Evolutionary conservation across 2,888 invertebrate species (phyloP), one percentile per base, ranked within the genome.

Genomic region (Allacma fusca): DNA sequence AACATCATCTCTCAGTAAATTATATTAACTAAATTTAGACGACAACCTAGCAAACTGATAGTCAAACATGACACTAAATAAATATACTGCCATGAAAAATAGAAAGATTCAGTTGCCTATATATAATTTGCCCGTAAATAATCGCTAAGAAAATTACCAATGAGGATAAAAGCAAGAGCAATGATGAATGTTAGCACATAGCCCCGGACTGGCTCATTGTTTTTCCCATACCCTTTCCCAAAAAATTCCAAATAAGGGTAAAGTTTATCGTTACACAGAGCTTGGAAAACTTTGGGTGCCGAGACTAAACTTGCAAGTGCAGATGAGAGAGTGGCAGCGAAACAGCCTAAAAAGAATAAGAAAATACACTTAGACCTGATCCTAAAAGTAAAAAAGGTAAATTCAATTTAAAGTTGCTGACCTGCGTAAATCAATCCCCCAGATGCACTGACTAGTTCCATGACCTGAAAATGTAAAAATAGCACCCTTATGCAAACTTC

Each of bases 291-390:
- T 76, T 95, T 95, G 2, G 99, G 98, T 0, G 98, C 98, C 0
- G 97, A 96, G 0, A 99, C 97, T 74, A 99, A 89, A 81, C 96
- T 95, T 0, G 98, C 98, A 74, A 98, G 89, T 0, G 98, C 98
- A 0, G 98, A 98, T 0, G 97, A 97, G 21, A 99, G 88, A 0
- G 98, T 97, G 0, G 98, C 98, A 0, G 98, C 97, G 88, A 98
- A 97, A 85, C 98, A 97, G 0, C 98, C 83, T 77, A 44, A 19
- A 24, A 73, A 44, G 64, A 64, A 72, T 19, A 1, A 34, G 24
- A 7, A 1, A 16, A 68, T 29, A 68, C 9, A 4, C 16, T 19
- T 29, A 34, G 34, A 34, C 7, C 21, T 5, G 19, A 28, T 64
- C 16, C 16, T 23, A 9, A 16, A 26, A 28, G 19, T 28, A 34